phyloP scores from a whole-genome alignment of 2,797 vertebrate species.

The Zonotrichia albicollis region DNA sequence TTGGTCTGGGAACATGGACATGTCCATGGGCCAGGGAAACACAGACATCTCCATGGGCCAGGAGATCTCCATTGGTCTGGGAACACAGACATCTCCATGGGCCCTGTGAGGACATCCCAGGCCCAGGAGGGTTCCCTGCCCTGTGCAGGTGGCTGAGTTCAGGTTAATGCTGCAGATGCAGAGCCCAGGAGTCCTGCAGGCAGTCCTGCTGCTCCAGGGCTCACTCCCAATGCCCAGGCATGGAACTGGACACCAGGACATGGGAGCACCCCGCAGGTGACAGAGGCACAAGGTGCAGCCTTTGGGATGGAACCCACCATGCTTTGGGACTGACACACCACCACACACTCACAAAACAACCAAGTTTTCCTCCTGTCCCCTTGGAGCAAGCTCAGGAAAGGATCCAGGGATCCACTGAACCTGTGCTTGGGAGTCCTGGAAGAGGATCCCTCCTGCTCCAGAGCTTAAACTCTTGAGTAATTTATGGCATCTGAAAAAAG shows the following conservation, averaged over 20 bases:
- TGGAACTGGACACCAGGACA: not conserved
- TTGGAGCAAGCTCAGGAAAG: not conserved
- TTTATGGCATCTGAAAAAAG: not conserved
- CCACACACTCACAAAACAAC: not conserved
- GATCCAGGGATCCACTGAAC: not conserved
- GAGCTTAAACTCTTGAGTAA: not conserved
- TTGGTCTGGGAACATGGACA: too few species aligned
- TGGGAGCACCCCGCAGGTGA: not conserved
- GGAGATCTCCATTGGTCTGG: not conserved
- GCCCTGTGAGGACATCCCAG: accelerated
- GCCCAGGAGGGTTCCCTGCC: accelerated
- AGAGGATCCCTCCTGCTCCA: not conserved
- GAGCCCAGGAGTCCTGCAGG: not conserved
- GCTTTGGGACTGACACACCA: not conserved
- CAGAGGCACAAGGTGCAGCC: not conserved
- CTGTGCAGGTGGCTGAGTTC: not conserved
- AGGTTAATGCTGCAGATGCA: constrained; percentile 43
- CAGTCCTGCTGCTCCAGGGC: not conserved
- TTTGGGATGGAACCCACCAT: not conserved
- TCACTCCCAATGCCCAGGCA: not conserved
- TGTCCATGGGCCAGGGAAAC: too few species aligned
- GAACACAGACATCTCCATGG: not conserved
- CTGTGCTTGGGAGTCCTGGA: not conserved
- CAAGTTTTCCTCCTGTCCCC: not conserved
- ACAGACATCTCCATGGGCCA: too few species aligned